Conservation (phyloP, 2,113 vertebrate species). For the Tricholaema leucomelas region DNA sequence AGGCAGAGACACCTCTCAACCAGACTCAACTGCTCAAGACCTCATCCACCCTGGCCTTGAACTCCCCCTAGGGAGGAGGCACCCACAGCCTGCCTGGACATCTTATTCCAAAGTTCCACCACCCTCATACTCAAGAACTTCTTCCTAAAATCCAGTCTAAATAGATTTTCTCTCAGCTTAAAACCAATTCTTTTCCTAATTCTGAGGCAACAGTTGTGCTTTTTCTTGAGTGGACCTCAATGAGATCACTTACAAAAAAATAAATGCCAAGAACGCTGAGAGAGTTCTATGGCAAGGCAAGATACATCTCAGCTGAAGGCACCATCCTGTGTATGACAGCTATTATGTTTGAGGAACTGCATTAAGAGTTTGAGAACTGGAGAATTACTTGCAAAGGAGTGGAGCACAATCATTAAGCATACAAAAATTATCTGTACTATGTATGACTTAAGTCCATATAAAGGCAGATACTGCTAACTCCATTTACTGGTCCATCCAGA, state of each 20-base stretch:
- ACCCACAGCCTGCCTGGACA: too few relatives aligned
- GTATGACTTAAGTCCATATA: background rate
- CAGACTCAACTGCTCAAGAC: too few relatives aligned
- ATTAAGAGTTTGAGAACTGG: background rate
- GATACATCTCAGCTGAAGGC: background rate
- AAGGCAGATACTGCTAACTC: background rate
- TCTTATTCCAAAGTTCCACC: too few relatives aligned
- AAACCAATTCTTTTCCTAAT: background rate
- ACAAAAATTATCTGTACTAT: background rate
- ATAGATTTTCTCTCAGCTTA: too few relatives aligned
- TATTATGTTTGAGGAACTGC: background rate
- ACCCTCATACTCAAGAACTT: too few relatives aligned
- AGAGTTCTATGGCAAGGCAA: background rate
- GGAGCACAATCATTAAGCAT: background rate
- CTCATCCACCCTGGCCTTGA: too few relatives aligned
- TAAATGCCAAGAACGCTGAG: background rate
- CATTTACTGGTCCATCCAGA: background rate
- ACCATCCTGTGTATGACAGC: background rate
- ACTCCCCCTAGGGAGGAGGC: too few relatives aligned
- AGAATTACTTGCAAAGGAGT: background rate
- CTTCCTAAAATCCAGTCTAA: too few relatives aligned
- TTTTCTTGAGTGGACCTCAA: background rate
- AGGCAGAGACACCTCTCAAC: too few relatives aligned
- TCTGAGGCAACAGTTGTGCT: background rate
- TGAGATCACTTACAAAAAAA: background rate